Conservation (phyloP, 2,888 invertebrate species). For the Mongoloraphidia duomilia region DNA sequence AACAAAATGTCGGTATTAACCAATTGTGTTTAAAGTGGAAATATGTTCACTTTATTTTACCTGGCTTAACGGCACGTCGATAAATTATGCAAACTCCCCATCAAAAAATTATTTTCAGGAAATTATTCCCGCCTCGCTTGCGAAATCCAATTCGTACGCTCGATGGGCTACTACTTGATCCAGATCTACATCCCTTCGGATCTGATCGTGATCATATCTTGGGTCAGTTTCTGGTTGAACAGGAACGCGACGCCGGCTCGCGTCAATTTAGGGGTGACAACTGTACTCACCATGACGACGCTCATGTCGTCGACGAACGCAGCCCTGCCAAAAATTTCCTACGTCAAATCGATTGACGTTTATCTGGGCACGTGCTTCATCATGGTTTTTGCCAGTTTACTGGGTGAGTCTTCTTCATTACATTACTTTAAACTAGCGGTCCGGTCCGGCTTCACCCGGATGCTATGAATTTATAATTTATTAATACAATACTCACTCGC, state of each 20-base stretch:
- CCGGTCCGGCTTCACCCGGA: too few relatives aligned
- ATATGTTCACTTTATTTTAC: too few relatives aligned
- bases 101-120: constrained; percentile 37
- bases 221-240: constrained; percentile 95
- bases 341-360: constrained; percentile 95
- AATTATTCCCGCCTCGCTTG: constrained; percentile 93
- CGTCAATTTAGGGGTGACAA: constrained; percentile 87
- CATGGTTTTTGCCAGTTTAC: constrained; percentile 94
- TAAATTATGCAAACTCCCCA: too few relatives aligned
- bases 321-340: constrained; percentile 93
- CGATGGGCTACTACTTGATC: constrained; percentile 97
- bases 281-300: constrained; percentile 95
- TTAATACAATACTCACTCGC: too few relatives aligned
- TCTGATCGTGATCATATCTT: constrained; percentile 92
- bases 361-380: constrained; percentile 97
- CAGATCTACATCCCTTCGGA: constrained; percentile 97
- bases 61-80: too few relatives aligned
- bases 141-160: constrained; percentile 92
- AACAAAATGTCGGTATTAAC: too few relatives aligned
- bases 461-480: too few relatives aligned
- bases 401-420: constrained; percentile 50
- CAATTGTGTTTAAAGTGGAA: too few relatives aligned
- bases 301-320: constrained; percentile 94
- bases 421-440: too few relatives aligned
- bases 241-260: constrained; percentile 89